A percentile compares a stretch with the other conserved stretches of the same genome.
Evolutionary conservation across 2,113 vertebrate genomes (phyloP).

Genomic region (Hippocampus barbouri): DNA sequence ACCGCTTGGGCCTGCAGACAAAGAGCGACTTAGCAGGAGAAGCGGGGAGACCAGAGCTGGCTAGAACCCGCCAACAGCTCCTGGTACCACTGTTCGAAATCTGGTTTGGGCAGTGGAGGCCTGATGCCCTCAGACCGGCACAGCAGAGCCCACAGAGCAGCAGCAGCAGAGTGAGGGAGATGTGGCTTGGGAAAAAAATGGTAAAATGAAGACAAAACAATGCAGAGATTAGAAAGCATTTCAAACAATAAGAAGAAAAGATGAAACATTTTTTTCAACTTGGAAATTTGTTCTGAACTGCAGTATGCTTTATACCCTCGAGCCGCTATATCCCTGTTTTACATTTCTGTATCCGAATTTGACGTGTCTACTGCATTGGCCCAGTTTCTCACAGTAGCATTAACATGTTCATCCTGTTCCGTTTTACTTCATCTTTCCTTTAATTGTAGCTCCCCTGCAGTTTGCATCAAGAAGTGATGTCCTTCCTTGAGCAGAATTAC

Average conservation of each 20-base stretch:
- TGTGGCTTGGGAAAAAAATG: background rate
- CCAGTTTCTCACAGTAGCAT: conserved; percentile 35
- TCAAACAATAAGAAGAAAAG: conserved; percentile 13
- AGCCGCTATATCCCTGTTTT: conserved; percentile 15
- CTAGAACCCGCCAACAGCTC: conserved; percentile 73
- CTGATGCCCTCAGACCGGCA: conserved; percentile 34
- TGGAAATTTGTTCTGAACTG: conserved; percentile 26
- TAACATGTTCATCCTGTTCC: conserved; percentile 18
- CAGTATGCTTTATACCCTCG: conserved; percentile 18
- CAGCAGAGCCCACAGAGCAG: conserved; percentile 49
- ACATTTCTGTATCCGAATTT: conserved; percentile 21
- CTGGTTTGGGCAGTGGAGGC: no score
- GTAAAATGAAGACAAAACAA: conserved; percentile 13
- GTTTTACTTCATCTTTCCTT: conserved; percentile 14
- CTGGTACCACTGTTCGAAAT: conserved; percentile 75
- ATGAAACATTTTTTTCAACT: conserved; percentile 22
- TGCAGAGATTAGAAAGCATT: conserved; percentile 52
- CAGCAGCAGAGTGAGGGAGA: conserved; percentile 12
- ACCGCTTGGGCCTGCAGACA: conserved; percentile 57
- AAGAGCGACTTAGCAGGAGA: conserved; percentile 61
- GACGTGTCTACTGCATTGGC: conserved; percentile 32
- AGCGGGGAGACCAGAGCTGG: conserved; percentile 71
- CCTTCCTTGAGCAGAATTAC: background rate
- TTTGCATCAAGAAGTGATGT: background rate
- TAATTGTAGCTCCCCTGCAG: background rate